A percentile compares a stretch with the other conserved stretches of the same genome.
Evolutionary conservation across 2,113 vertebrate genomes (phyloP).

Genomic region (Chiloscyllium plagiosum): DNA sequence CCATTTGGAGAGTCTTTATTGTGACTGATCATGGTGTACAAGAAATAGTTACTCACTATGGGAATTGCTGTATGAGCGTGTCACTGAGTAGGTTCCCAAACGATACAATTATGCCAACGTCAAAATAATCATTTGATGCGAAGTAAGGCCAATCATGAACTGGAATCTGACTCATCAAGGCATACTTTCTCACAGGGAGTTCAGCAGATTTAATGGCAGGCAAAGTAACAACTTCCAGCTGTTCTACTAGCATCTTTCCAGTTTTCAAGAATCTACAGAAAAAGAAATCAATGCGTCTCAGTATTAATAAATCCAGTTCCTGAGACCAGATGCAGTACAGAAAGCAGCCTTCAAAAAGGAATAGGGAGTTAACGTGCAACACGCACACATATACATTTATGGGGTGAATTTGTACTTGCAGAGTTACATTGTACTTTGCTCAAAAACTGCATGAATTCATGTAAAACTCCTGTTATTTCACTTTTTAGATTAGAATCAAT

Average conservation of each 20-base stretch:
- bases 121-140: slow-evolving; percentile 58
- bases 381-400: no score
- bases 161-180: slow-evolving; percentile 60
- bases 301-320: background rate
- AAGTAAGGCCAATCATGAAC: slow-evolving; percentile 74
- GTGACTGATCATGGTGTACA: background rate
- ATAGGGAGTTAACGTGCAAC: no score
- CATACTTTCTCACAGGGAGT: slow-evolving; percentile 70
- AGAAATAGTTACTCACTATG: slow-evolving; percentile 65
- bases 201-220: slow-evolving; percentile 46
- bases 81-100: slow-evolving; percentile 81
- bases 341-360: background rate
- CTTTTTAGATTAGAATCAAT: no score
- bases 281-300: background rate
- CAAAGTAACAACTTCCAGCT: slow-evolving; percentile 79
- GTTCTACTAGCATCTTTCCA: slow-evolving; percentile 54
- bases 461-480: no score
- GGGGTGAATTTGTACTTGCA: no score
- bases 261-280: background rate
- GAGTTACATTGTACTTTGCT: no score
- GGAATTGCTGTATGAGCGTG: slow-evolving; percentile 81
- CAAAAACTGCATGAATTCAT: no score
- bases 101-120: slow-evolving; percentile 87
- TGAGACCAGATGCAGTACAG: background rate
- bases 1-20: background rate